phyloP scores from a whole-genome alignment of 53 echinoderm and acorn worm genomes.

The Arbacia lixula region DNA sequence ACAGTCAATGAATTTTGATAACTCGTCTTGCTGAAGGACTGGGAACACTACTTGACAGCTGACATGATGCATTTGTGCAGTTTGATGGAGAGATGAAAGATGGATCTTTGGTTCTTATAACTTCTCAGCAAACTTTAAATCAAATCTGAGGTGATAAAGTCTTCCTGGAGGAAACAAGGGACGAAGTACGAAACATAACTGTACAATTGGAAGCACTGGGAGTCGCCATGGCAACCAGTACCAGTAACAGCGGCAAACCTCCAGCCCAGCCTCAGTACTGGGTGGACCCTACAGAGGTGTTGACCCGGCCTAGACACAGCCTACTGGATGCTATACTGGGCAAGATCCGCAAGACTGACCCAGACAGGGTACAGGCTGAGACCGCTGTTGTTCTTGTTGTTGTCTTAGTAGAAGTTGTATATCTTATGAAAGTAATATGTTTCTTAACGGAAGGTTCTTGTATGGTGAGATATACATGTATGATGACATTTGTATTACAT shows the following conservation, averaged over 20 bases:
- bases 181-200: neutral
- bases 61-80: no score
- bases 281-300: slow-evolving; percentile 28
- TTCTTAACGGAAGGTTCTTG: no score
- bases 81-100: neutral
- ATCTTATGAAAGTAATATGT: no score
- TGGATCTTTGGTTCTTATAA: neutral
- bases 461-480: no score
- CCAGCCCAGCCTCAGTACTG: neutral
- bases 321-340: slow-evolving; percentile 34
- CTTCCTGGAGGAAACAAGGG: neutral
- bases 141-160: neutral
- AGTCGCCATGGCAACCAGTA: slow-evolving; percentile 19
- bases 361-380: slow-evolving; percentile 7
- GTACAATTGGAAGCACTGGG: neutral
- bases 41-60: no score
- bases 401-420: no score
- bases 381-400: no score
- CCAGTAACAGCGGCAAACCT: neutral
- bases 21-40: no score
- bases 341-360: slow-evolving; percentile 38
- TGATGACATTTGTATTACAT: no score
- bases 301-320: slow-evolving; percentile 29
- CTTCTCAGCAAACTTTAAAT: neutral
- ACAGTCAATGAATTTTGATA: no score